Percentiles rank a stretch among this genome's conserved stretches.
phyloP scores from a whole-genome alignment of 2,113 vertebrate species.

The Numenius arquata region DNA sequence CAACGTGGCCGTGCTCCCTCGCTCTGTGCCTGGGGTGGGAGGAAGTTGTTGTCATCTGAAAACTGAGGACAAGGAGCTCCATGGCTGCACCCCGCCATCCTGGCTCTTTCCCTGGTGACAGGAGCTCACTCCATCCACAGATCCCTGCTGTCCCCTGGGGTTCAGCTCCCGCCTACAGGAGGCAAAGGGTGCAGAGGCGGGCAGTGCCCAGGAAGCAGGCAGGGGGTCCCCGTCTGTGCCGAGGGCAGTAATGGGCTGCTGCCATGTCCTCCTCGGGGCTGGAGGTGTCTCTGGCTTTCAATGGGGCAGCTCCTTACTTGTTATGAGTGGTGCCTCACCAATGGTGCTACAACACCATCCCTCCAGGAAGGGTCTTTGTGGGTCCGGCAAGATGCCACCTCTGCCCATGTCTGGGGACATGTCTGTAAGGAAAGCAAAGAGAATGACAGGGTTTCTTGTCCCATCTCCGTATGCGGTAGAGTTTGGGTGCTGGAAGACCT shows the following conservation, averaged over 20 bases:
- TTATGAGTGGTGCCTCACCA: neutral
- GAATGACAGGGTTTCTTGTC: neutral
- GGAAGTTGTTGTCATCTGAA: neutral
- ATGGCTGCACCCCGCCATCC: rapidly evolving
- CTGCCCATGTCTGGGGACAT: rapidly evolving
- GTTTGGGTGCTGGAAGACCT: neutral
- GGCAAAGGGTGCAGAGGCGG: neutral
- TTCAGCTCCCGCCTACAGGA: neutral
- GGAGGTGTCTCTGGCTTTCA: neutral
- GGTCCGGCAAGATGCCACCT: neutral
- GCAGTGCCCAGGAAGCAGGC: neutral
- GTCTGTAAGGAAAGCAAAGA: neutral
- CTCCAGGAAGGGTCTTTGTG: neutral
- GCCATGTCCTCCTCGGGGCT: neutral
- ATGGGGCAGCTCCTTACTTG: neutral
- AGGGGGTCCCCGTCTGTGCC: neutral
- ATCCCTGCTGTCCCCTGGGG: rapidly evolving
- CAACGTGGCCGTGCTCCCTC: neutral
- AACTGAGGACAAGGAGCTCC: neutral
- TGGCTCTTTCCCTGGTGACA: neutral
- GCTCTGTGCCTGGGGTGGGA: neutral
- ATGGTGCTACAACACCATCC: rapidly evolving
- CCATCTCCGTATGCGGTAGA: neutral
- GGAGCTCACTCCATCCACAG: neutral
- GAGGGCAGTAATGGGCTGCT: neutral